Base-by-base conservation (phyloP, 2,797 vertebrate species). In the Scolopax rusticola region DNA sequence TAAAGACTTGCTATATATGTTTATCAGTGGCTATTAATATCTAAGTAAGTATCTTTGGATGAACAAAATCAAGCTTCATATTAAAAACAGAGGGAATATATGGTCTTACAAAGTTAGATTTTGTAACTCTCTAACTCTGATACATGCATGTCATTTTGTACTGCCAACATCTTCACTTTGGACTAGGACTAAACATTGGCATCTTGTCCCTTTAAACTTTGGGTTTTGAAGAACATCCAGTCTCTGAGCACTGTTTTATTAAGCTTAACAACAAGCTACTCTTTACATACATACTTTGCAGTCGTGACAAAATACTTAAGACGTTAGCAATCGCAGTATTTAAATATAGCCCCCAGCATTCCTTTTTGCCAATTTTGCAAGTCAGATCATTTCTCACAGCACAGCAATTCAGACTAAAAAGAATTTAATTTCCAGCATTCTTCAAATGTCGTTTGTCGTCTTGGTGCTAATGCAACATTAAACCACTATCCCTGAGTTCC, bases 201-300 rank as follows among this genome's bases (percentile, higher is more conserved):
- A 64, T 25, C 61, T 50, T 14, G 16, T 59, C 21, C 41, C 51
- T 87, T 77, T 60, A 59, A 79, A 84, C 20, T 77, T 85, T 30
- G 19, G 15, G 8, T 20, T 93, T 67, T 77, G 27, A 93, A 77
- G 74, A 90, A 94, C 82, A 93, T 40, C 32, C 38, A 84, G 48
- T 56, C 32, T 81, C 63, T 50, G 47, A 7, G 1, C 47, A 48
- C 20, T n/a, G 71, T n/a, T 89, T 57, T 57, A 84, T 57, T 68
- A 91, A 89, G 32, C 70, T 84, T 68, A 84, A 79, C 53, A 91
- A 85, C n/a, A 93, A 96, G 19, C 61, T 84, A n/a, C 56, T 80
- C 70, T 89, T 87, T 70, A 86, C 15, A 41, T 15, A 89, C 4
- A 12, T 11, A 82, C 19, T 67, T 77, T 9, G 53, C 25, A 87